phyloP scores from a whole-genome alignment of 2,888 invertebrate genomes.

The Xanthorhoe designata region DNA sequence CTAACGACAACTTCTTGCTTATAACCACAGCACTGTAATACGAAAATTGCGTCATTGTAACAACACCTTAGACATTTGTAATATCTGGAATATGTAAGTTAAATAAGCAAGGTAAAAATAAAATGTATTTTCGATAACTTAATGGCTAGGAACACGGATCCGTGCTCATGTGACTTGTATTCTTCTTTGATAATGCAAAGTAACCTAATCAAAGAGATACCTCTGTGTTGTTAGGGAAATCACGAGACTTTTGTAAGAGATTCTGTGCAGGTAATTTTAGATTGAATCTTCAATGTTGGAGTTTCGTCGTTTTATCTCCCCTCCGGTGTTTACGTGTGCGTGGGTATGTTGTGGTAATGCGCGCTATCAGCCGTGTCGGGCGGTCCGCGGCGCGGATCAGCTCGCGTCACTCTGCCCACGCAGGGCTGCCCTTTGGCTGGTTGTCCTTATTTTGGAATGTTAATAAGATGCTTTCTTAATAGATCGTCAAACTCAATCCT shows the following conservation, averaged over 20 bases:
- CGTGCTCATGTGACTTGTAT: neutral
- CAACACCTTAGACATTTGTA: slow-evolving; percentile 2
- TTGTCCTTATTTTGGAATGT: slow-evolving; percentile 1
- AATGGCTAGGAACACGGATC: neutral
- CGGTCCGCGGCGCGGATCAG: slow-evolving; percentile 15
- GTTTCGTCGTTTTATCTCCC: slow-evolving; percentile 21
- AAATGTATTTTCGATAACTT: neutral
- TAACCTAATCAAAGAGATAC: slow-evolving; percentile 5
- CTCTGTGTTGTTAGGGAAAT: slow-evolving; percentile 11
- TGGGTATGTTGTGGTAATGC: slow-evolving; percentile 15
- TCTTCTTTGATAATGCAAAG: neutral
- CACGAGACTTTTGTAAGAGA: slow-evolving; percentile 8
- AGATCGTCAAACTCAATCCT: neutral
- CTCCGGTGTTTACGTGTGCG: neutral
- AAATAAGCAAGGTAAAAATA: neutral
- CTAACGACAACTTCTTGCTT: neutral
- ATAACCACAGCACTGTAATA: too few relatives aligned
- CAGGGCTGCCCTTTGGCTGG: slow-evolving; percentile 11
- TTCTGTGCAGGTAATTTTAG: slow-evolving; percentile 21
- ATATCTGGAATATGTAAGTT: neutral
- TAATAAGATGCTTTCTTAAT: slow-evolving; percentile 1
- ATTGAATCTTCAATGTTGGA: slow-evolving; percentile 18
- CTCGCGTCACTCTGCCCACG: slow-evolving; percentile 18
- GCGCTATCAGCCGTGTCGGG: slow-evolving; percentile 20
- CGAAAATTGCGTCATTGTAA: neutral